Conservation (phyloP, 1,140 invertebrate species). For the Drosophila santomea region DNA sequence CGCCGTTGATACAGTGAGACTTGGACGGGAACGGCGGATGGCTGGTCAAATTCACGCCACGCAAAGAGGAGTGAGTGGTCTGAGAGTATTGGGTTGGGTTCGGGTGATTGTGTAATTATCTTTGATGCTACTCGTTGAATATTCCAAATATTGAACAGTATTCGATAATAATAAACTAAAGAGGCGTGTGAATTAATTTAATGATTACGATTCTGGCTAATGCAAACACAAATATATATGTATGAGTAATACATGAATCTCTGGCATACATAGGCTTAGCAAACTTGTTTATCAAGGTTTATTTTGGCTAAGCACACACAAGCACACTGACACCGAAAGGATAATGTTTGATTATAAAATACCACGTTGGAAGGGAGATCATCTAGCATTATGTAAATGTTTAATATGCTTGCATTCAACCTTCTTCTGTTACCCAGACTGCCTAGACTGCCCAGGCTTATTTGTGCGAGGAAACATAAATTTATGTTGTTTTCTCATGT, state of each 20-base stretch:
- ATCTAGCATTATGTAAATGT: conserved; percentile 48
- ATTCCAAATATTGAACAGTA: conserved; percentile 78
- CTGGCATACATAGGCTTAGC: conserved; percentile 65
- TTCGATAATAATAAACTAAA: conserved; percentile 66
- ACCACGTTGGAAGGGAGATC: conserved; percentile 1
- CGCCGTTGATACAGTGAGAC: conserved; percentile 88
- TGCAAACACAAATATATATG: conserved; percentile 41
- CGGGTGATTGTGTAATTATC: conserved; percentile 55
- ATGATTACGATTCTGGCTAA: conserved; percentile 62
- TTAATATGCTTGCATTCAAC: conserved; percentile 11
- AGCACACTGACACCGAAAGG: conserved; percentile 18
- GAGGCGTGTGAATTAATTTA: conserved; percentile 39
- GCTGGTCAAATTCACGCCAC: conserved; percentile 82
- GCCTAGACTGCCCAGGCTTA: conserved; percentile 4
- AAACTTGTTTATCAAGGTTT: conserved; percentile 55
- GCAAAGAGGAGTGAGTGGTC: conserved; percentile 43
- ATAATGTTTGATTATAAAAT: conserved; percentile 57
- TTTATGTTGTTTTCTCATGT: conserved; percentile 29
- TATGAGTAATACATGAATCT: conserved; percentile 58
- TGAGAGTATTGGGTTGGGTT: conserved; percentile 2
- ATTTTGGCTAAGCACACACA: conserved; percentile 49
- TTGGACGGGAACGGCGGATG: conserved; percentile 47
- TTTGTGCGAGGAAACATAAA: conserved; percentile 13
- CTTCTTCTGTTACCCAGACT: background rate
- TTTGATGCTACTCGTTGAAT: conserved; percentile 70